Base-by-base conservation (phyloP, 2,113 vertebrate species). In the Glaucidium brasilianum region DNA sequence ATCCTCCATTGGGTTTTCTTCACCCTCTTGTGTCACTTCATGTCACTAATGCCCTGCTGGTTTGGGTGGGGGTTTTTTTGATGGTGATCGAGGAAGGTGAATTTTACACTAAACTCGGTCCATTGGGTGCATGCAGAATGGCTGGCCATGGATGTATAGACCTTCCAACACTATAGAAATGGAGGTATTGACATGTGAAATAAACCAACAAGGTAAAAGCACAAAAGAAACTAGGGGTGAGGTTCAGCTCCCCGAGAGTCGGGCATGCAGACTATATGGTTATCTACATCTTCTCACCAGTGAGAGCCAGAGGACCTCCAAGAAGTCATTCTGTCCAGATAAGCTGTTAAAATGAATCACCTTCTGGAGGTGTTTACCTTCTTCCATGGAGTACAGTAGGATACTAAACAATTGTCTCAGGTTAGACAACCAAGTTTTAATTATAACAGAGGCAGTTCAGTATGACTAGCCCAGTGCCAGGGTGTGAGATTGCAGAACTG, bases 1-100 rank as follows among this genome's bases (percentile, higher is more conserved):
- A 21, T n/a, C 82, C 0, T 0, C 39, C 1, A 1, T 0, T 29
- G 35, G 1, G 0, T 68, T 58, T 66, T 76, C 78, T 75, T 20
- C 39, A 72, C 49, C 25, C 4, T 7, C 2, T 85, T 34, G 7
- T 39, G 32, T 47, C 56, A 50, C 62, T 45, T 75, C 11, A 55
- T n/a, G 10, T 85, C 52, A 62, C 16, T 3, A 2, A 37, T 1
- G 1, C 17, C 45, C 23, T 75, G 18, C 22, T 35, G 6, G 41
- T 16, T 72, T 11, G 7, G 22, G 43, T 43, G 25, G 29, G 41
- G 20, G 10, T 47, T 53, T 72, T 45, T 68, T 50, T 88, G 32
- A 21, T 43, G 21, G 50, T 8, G 1, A 34, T 30, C 2, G 5
- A 49, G 22, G 81, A 90, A 92, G 23, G 14, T 53, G 50, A 80